phyloP scores from a whole-genome alignment of 2,888 invertebrate genomes.

The Lydus trimaculatus region DNA sequence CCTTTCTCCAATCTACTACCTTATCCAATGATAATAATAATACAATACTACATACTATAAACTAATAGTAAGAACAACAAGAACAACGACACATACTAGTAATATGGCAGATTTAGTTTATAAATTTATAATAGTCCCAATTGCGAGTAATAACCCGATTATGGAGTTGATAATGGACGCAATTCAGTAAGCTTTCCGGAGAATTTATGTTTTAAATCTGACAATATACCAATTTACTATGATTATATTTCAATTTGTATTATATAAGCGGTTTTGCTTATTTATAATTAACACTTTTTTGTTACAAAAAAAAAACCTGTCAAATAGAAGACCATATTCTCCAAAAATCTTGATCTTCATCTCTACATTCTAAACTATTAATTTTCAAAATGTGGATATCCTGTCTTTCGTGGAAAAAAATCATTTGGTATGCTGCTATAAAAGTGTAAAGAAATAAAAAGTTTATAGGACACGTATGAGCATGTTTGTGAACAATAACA shows the following conservation, averaged over 20 bases:
- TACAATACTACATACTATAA: not conserved
- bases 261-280: not conserved
- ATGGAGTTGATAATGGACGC: slow-evolving; percentile 40
- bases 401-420: no score
- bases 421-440: no score
- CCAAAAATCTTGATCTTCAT: no score
- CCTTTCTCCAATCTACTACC: not conserved
- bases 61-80: not conserved
- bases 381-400: no score
- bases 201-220: slow-evolving; percentile 37
- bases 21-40: not conserved
- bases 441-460: no score
- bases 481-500: not conserved
- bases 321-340: not conserved
- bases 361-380: no score
- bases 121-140: slow-evolving; percentile 40
- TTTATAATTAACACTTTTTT: slow-evolving; percentile 30
- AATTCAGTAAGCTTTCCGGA: slow-evolving; percentile 30
- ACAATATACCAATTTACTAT: slow-evolving; percentile 16
- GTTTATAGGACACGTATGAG: not conserved
- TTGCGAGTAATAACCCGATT: slow-evolving; percentile 40
- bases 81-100: not conserved
- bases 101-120: slow-evolving; percentile 31
- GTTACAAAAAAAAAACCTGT: slow-evolving; percentile 12
- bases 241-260: slow-evolving; percentile 23